Percentiles rank a stretch among this genome's conserved stretches.
Conservation (phyloP, 92 coral and sea anemone species). For the Anthopleura xanthogrammica region DNA sequence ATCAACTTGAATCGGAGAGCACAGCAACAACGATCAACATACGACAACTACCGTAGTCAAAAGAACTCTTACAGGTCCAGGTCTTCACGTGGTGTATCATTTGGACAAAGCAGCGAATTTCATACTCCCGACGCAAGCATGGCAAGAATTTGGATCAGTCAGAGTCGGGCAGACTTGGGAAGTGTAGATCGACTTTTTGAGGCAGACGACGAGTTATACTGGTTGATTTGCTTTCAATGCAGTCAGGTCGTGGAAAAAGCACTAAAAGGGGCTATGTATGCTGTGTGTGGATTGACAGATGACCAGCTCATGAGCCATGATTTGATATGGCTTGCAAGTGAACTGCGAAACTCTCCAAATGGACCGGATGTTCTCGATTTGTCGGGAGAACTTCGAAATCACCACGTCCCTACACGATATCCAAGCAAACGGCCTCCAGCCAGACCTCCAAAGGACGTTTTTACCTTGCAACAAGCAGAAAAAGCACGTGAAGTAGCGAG, state of each 20-base stretch:
- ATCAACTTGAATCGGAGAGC: constrained; percentile 52
- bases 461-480: constrained; percentile 62
- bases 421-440: constrained; percentile 61
- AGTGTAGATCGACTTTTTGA: constrained; percentile 59
- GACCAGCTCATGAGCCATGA: constrained; percentile 73
- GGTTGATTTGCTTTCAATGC: constrained; percentile 80
- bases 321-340: constrained; percentile 52
- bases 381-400: constrained; percentile 58
- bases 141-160: constrained; percentile 72
- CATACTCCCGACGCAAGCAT: constrained; percentile 30
- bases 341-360: constrained; percentile 50
- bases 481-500: constrained; percentile 60
- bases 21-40: constrained; percentile 58
- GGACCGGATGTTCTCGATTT: constrained; percentile 52
- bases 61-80: constrained; percentile 20
- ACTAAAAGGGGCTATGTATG: constrained; percentile 72
- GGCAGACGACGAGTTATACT: constrained; percentile 39
- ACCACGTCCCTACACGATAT: constrained; percentile 70
- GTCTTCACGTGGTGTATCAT: constrained; percentile 9
- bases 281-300: constrained; percentile 63
- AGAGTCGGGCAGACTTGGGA: constrained; percentile 68
- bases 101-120: constrained; percentile 17
- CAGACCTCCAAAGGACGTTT: constrained; percentile 72
- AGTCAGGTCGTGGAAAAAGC: constrained; percentile 89
- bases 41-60: constrained; percentile 66